These are phyloP conservation scores for Imbricaverruca yamaguchii DNA, from an alignment of 2,888 invertebrate genomes.

Conservation along the genomic window DNA sequence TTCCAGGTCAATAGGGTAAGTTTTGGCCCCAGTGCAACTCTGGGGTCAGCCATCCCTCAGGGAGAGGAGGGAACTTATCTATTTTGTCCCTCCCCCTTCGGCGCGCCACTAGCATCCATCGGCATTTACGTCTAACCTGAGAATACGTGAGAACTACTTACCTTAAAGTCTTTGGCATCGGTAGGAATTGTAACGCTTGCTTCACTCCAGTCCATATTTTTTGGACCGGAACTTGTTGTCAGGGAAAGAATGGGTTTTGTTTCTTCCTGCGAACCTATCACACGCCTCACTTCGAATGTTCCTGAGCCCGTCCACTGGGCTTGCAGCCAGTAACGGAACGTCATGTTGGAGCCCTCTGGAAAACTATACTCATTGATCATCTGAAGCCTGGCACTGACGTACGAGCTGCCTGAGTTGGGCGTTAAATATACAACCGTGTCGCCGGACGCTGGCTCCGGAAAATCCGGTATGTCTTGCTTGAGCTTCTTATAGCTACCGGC, in stretches of 20 bases:
- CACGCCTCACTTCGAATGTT: neutral
- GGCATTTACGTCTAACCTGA: no score
- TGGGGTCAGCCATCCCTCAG: no score
- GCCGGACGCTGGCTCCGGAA: neutral
- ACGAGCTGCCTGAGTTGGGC: no score
- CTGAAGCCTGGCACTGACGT: neutral
- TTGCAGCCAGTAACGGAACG: neutral
- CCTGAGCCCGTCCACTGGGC: neutral
- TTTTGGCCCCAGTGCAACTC: no score
- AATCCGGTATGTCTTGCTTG: neutral
- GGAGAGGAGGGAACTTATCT: no score
- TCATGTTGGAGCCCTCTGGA: neutral
- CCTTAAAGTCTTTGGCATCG: neutral
- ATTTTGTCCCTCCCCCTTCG: no score
- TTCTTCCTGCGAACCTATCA: neutral
- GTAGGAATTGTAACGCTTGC: neutral
- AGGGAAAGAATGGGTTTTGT: neutral
- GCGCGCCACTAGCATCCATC: no score
- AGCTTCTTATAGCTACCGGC: neutral
- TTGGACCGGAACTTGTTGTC: neutral
- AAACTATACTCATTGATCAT: neutral
- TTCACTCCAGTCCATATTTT: neutral
- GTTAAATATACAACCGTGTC: neutral
- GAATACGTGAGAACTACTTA: no score
- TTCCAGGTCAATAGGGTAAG: no score